These are phyloP conservation scores for Argyra leucocephala DNA, from an alignment of 2,888 invertebrate species.

Conservation along the genomic window DNA sequence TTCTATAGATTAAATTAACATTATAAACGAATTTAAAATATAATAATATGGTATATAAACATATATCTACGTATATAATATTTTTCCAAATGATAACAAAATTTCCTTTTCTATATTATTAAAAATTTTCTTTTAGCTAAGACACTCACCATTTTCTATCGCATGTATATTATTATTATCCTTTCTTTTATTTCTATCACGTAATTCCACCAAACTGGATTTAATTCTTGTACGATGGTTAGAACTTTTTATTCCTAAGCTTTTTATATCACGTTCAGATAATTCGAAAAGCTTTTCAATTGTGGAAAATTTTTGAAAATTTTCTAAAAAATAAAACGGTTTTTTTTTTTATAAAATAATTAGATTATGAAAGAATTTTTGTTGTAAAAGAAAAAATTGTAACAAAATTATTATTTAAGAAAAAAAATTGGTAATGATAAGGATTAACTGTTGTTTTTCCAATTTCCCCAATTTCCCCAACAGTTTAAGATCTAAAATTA, in stretches of 20 bases:
- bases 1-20: too few relatives aligned
- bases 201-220: constrained; percentile 53
- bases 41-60: too few relatives aligned
- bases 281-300: constrained; percentile 52
- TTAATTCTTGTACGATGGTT: constrained; percentile 56
- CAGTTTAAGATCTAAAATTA: background rate
- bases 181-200: constrained; percentile 51
- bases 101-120: background rate
- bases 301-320: constrained; percentile 47
- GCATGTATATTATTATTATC: constrained; percentile 34
- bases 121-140: constrained; percentile 8
- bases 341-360: background rate
- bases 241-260: constrained; percentile 53
- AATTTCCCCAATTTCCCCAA: too few relatives aligned
- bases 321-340: constrained; percentile 21
- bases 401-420: too few relatives aligned
- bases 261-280: constrained; percentile 51
- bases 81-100: constrained; percentile 9
- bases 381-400: too few relatives aligned
- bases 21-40: too few relatives aligned
- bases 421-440: too few relatives aligned
- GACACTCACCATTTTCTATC: constrained; percentile 24
- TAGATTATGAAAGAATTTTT: background rate
- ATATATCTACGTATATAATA: too few relatives aligned
- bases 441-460: too few relatives aligned